Evolutionary conservation across 2,888 invertebrate genomes (phyloP), one percentile per base, ranked within the genome.

Genomic region (Lasioglossum villosulum): DNA sequence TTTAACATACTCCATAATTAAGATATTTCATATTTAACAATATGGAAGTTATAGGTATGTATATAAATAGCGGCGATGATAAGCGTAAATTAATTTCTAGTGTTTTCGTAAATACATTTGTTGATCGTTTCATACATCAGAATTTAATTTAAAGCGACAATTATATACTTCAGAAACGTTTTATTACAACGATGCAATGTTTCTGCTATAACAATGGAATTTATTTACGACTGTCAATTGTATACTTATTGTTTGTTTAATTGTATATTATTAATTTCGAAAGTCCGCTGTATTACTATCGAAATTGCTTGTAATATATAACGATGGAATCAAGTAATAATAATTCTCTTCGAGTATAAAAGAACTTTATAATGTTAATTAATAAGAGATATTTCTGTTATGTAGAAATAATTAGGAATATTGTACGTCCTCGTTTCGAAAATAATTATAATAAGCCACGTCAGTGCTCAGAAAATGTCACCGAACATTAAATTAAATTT

Each of bases 1-100:
- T 56, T 56, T 56, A 56, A 56, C 56, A 12, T 56, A 56, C n/a
- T n/a, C 56, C n/a, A 12, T 56, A 56, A n/a, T n/a, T 56, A 56
- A 56, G n/a, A 56, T 56, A 56, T 71, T 39, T 30, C 78, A 14
- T 70, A 39, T 70, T 42, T 1, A 12, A 75, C 63, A 39, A 23
- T 34, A 63, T 42, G 72, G 56, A 75, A 12, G 27, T 70, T 39
- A 70, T 56, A 71, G 23, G 68, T 70, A 30, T 90, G 90, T 90
- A 89, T 70, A 89, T 89, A 84, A 82, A 73, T 73, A 72, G 27
- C 30, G 30, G 75, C 45, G 70, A 74, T 80, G 83, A 82, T 80
- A 83, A 88, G 83, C 76, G 75, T 48, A 78, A 79, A 77, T 34
- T 39, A n/a, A 23, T n/a, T n/a, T 66, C 30, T 70, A 12, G 23